Conservation (phyloP, 1,140 invertebrate genomes). For the Nomia melanderi region DNA sequence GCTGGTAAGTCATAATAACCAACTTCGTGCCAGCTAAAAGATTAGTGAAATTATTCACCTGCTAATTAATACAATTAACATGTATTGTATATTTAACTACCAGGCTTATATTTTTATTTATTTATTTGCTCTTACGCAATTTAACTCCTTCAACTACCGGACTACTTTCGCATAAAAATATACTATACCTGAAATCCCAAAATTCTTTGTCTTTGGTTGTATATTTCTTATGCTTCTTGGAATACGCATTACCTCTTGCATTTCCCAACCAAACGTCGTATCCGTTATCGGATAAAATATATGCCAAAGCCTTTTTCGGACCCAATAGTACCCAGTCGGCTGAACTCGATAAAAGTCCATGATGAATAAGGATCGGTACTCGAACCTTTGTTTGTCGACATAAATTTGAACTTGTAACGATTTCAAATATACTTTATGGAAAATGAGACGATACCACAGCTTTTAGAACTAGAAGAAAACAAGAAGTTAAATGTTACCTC, state of each 20-base stretch:
- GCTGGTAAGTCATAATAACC: constrained; percentile 82
- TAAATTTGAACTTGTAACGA: no score
- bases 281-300: constrained; percentile 83
- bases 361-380: constrained; percentile 85
- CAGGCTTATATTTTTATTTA: background rate
- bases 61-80: constrained; percentile 1
- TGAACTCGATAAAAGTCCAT: constrained; percentile 88
- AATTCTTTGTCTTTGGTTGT: constrained; percentile 82
- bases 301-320: constrained; percentile 85
- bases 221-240: constrained; percentile 82
- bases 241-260: constrained; percentile 87
- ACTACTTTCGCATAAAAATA: no score
- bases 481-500: background rate
- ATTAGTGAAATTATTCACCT: constrained; percentile 32
- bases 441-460: no score
- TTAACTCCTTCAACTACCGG: background rate
- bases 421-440: no score
- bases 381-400: constrained; percentile 50
- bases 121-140: background rate
- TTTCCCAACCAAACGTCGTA: constrained; percentile 91
- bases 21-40: constrained; percentile 82
- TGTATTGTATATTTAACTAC: background rate
- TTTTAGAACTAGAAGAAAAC: no score
- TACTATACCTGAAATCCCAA: constrained; percentile 82
- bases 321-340: constrained; percentile 88